These are phyloP conservation scores for Papilio protenor DNA, from an alignment of 2,888 invertebrate genomes.

Conservation along the genomic window DNA sequence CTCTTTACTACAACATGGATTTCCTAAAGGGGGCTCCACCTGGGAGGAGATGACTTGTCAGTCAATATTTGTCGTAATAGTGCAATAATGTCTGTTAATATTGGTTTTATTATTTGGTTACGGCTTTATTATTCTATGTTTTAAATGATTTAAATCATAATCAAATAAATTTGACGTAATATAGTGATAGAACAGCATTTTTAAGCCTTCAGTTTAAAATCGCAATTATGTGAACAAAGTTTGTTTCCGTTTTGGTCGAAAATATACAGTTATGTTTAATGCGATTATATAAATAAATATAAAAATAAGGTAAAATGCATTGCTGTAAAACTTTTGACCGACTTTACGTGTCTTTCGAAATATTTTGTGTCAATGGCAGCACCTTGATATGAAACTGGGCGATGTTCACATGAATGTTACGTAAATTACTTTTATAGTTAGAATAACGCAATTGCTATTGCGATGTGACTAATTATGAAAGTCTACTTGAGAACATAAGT, in stretches of 20 bases:
- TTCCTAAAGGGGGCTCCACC: too few species aligned
- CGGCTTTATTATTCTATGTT: too few species aligned
- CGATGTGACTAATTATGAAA: constrained; percentile 13
- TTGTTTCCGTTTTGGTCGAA: not conserved
- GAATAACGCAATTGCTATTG: constrained; percentile 1
- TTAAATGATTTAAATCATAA: too few species aligned
- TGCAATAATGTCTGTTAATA: not conserved
- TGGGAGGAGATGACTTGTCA: too few species aligned
- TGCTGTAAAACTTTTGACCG: not conserved
- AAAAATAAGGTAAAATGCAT: not conserved
- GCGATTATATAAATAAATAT: not conserved
- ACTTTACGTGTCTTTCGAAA: not conserved
- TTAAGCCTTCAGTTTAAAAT: not conserved
- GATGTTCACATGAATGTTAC: constrained; percentile 22
- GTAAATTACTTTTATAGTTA: not conserved
- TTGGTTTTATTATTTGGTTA: not conserved
- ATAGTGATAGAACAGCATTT: too few species aligned
- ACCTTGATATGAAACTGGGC: not conserved
- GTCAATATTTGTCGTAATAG: not conserved
- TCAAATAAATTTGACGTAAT: too few species aligned
- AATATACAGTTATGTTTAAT: not conserved
- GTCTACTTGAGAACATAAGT: not conserved
- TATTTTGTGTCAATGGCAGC: constrained; percentile 15
- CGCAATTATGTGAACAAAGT: not conserved
- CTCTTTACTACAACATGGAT: too few species aligned